phyloP scores from a whole-genome alignment of 1,140 invertebrate species.

The Gonioctena quinquepunctata region DNA sequence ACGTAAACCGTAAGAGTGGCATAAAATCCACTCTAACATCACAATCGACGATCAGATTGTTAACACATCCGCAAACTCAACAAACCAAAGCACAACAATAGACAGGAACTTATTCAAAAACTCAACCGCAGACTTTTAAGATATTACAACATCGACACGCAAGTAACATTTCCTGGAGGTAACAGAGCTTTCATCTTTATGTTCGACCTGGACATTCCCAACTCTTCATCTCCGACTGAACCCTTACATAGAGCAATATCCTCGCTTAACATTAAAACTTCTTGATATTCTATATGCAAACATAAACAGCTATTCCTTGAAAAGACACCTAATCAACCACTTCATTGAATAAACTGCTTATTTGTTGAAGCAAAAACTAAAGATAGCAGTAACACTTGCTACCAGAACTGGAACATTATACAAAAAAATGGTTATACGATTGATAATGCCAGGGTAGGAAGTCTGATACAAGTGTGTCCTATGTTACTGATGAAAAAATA shows the following conservation, averaged over 20 bases:
- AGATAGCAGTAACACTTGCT: no score
- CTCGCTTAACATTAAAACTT: not conserved
- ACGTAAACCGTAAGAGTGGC: not conserved
- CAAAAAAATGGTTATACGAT: no score
- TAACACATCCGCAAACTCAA: not conserved
- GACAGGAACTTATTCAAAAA: not conserved
- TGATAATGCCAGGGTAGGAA: not conserved
- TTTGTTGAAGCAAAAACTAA: no score
- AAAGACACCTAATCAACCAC: slow-evolving; percentile 5
- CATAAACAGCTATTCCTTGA: not conserved
- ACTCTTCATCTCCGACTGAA: not conserved
- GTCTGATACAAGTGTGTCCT: not conserved
- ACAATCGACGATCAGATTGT: no score
- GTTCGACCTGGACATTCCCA: not conserved
- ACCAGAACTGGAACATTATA: no score
- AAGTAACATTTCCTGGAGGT: not conserved
- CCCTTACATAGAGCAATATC: not conserved
- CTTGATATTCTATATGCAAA: not conserved
- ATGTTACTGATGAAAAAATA: no score
- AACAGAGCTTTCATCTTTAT: not conserved
- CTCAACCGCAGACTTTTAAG: not conserved
- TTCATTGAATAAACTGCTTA: no score
- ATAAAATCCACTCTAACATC: not conserved
- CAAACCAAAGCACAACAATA: not conserved
- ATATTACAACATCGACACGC: not conserved